These are phyloP conservation scores for Cosmia trapezina DNA, from an alignment of 2,888 invertebrate species.

Conservation along the genomic window DNA sequence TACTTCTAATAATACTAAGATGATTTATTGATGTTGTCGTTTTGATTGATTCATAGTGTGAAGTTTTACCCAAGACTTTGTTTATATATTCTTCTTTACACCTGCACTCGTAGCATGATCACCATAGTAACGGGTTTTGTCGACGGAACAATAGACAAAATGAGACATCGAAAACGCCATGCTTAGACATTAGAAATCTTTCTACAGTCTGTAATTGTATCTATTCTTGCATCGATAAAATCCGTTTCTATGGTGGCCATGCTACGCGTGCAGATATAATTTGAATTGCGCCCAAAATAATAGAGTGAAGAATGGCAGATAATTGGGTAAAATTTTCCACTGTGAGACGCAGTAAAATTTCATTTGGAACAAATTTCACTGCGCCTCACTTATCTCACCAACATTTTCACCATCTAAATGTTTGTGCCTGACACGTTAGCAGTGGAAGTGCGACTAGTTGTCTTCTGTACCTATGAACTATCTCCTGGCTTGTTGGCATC, in stretches of 20 bases:
- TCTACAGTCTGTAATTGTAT: no score
- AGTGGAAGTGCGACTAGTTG: conserved; percentile 72
- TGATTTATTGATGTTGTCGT: conserved; percentile 58
- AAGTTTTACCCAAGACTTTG: conserved; percentile 40
- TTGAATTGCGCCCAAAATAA: not conserved
- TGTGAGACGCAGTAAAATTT: conserved; percentile 66
- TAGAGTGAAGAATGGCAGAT: not conserved
- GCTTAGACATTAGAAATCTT: no score
- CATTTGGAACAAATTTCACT: conserved; percentile 63
- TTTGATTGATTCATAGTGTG: conserved; percentile 40
- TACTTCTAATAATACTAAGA: conserved; percentile 30
- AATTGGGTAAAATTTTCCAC: conserved; percentile 49
- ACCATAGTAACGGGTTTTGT: no score
- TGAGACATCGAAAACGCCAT: no score
- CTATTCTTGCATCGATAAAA: no score
- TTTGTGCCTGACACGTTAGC: conserved; percentile 81
- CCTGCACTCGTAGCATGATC: no score
- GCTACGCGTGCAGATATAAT: no score
- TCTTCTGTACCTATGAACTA: conserved; percentile 63
- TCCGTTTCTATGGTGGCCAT: no score
- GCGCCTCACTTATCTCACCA: conserved; percentile 70
- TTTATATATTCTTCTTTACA: not conserved
- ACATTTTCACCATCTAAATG: conserved; percentile 80
- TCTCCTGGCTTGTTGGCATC: conserved; percentile 80
- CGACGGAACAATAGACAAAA: no score